Percentiles rank a stretch among this genome's conserved stretches.
phyloP scores from a whole-genome alignment of 2,797 vertebrate genomes.

The Sebastes kiyomatsui region DNA sequence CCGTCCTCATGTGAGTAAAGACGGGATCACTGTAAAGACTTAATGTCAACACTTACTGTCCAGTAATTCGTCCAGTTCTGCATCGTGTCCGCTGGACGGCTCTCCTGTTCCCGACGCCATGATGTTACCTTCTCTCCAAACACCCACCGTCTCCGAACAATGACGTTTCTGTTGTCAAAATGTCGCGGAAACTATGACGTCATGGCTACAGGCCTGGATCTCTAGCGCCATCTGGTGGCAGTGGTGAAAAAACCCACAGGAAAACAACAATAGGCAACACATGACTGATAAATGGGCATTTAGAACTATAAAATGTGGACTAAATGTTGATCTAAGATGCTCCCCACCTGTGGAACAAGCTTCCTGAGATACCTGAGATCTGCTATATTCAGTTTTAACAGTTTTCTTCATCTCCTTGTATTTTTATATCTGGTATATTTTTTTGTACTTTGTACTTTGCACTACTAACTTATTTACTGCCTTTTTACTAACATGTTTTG shows the following conservation, averaged over 20 bases:
- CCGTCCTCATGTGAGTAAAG: neutral
- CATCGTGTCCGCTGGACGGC: conserved; percentile 64
- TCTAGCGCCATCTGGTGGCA: conserved; percentile 33
- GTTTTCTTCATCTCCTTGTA: too few relatives aligned
- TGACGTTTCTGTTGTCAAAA: conserved; percentile 23
- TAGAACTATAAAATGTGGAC: too few relatives aligned
- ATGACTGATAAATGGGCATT: fast-evolving
- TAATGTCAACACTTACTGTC: conserved; percentile 79
- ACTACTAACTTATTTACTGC: too few relatives aligned
- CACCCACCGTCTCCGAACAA: conserved; percentile 1
- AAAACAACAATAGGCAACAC: neutral
- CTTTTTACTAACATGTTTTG: too few relatives aligned
- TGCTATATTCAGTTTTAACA: too few relatives aligned
- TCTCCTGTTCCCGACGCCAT: conserved; percentile 81
- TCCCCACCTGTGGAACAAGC: too few relatives aligned
- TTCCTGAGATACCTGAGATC: too few relatives aligned
- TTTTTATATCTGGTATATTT: too few relatives aligned
- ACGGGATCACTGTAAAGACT: neutral
- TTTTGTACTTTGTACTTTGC: too few relatives aligned
- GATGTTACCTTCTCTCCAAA: conserved; percentile 52
- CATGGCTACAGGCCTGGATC: fast-evolving
- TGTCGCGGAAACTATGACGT: conserved; percentile 39
- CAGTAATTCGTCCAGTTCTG: conserved; percentile 84
- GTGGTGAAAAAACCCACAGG: fast-evolving
- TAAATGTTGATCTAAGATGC: too few relatives aligned